A percentile compares a stretch with the other conserved stretches of the same genome.
Conservation (phyloP, 2,797 vertebrate genomes). For the Cheirogaleus major region DNA sequence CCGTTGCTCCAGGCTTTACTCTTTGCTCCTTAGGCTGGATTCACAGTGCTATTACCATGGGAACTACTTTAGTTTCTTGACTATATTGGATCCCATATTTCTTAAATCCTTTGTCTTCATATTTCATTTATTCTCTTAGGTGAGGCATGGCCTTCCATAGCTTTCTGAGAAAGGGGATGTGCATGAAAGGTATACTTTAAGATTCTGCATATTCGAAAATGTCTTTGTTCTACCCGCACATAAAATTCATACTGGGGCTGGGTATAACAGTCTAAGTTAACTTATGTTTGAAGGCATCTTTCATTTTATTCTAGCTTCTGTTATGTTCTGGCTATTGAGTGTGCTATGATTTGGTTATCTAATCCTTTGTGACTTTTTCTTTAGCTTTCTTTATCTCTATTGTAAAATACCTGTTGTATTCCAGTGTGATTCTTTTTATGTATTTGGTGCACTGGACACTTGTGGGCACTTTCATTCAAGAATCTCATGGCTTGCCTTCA, state of each 20-base stretch:
- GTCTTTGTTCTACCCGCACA: neutral
- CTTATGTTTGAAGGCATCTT: neutral
- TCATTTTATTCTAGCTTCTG: neutral
- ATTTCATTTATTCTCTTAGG: neutral
- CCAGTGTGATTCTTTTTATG: neutral
- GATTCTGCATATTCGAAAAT: conserved; percentile 8
- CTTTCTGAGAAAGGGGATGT: neutral
- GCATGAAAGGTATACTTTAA: neutral
- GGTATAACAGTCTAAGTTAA: neutral
- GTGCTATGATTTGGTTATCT: neutral
- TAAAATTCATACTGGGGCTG: neutral
- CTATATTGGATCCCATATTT: neutral
- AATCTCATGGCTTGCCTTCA: neutral
- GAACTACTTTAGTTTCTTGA: neutral
- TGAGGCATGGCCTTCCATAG: neutral
- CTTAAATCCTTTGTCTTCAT: neutral
- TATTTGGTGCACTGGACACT: neutral
- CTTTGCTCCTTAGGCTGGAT: neutral
- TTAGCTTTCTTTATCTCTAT: neutral
- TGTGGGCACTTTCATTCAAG: neutral
- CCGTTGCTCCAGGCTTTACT: neutral
- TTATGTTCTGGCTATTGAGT: neutral
- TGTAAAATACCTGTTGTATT: neutral
- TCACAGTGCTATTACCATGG: neutral
- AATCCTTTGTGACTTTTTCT: neutral